Evolutionary conservation across 2,888 invertebrate species (phyloP).

Genomic region (Omphaloscelis lunosa): DNA sequence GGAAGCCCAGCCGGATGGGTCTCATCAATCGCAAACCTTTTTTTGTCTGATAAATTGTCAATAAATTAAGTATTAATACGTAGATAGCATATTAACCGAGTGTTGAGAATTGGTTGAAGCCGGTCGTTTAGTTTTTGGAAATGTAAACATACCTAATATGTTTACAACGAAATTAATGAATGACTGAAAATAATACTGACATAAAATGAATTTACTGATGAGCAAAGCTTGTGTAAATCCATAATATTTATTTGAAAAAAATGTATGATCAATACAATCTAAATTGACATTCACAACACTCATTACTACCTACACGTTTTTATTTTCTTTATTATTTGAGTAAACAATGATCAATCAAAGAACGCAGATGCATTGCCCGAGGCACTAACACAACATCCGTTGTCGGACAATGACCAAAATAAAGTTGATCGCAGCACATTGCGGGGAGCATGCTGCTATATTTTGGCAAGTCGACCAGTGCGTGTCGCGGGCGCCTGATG

Average conservation of each 20-base stretch:
- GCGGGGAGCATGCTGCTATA: slow-evolving; percentile 84
- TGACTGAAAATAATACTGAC: slow-evolving; percentile 3
- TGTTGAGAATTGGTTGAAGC: not conserved
- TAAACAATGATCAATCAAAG: slow-evolving; percentile 58
- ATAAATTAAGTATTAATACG: not conserved
- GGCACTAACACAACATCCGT: slow-evolving; percentile 70
- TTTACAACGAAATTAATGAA: slow-evolving; percentile 13
- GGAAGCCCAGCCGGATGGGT: not conserved
- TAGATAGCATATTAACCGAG: not conserved
- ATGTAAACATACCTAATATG: slow-evolving; percentile 4
- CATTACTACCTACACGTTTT: slow-evolving; percentile 25
- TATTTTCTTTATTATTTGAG: slow-evolving; percentile 39
- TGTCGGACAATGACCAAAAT: slow-evolving; percentile 87
- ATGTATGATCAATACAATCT: slow-evolving; percentile 8
- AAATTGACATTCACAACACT: slow-evolving; percentile 14
- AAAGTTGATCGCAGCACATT: slow-evolving; percentile 83
- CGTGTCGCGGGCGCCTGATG: slow-evolving; percentile 88
- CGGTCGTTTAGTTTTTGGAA: slow-evolving; percentile 3
- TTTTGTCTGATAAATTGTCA: not conserved
- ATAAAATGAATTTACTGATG: not conserved
- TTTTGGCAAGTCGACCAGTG: slow-evolving; percentile 88
- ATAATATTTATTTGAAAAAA: slow-evolving; percentile 6
- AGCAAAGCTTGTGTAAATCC: slow-evolving; percentile 1
- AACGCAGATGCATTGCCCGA: slow-evolving; percentile 61
- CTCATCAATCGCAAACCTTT: not conserved